A percentile compares a stretch with the other conserved stretches of the same genome.
Conservation (phyloP, 2,113 vertebrate species). For the Bagarius yarrelli region DNA sequence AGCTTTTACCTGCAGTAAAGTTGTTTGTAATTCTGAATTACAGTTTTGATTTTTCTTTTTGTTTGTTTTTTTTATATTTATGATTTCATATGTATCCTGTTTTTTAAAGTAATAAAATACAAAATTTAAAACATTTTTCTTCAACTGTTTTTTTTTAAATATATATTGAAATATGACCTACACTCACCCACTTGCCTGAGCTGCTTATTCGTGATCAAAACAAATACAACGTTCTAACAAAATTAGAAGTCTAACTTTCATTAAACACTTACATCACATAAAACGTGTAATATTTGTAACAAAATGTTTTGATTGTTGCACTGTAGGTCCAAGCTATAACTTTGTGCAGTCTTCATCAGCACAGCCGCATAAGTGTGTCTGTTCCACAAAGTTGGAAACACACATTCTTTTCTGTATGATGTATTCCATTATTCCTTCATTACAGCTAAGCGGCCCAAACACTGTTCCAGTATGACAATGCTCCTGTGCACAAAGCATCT, state of each 20-base stretch:
- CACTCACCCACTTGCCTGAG: not conserved
- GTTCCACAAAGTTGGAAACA: too few species aligned
- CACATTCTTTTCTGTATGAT: too few species aligned
- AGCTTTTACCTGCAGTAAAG: conserved; percentile 67
- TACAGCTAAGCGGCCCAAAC: too few species aligned
- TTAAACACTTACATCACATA: not conserved
- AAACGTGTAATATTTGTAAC: not conserved
- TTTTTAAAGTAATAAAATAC: conserved; percentile 74
- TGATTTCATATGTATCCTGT: conserved; percentile 75
- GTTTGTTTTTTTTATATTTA: conserved; percentile 71
- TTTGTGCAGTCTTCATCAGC: too few species aligned
- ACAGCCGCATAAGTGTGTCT: too few species aligned
- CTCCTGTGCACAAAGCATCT: too few species aligned
- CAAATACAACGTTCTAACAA: not conserved
- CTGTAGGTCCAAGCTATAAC: too few species aligned
- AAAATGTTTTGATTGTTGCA: not conserved
- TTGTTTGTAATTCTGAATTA: conserved; percentile 69
- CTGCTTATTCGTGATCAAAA: not conserved
- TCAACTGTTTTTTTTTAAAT: conserved; percentile 1
- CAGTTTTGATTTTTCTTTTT: conserved; percentile 54
- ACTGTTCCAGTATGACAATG: too few species aligned
- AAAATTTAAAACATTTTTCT: conserved; percentile 44
- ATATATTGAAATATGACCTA: not conserved
- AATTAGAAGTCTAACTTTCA: too few species aligned
- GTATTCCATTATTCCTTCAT: too few species aligned